Evolutionary conservation across 37 sponge, comb jelly and placozoan species (phyloP).

Genomic region (Aphrocallistes beatrix): DNA sequence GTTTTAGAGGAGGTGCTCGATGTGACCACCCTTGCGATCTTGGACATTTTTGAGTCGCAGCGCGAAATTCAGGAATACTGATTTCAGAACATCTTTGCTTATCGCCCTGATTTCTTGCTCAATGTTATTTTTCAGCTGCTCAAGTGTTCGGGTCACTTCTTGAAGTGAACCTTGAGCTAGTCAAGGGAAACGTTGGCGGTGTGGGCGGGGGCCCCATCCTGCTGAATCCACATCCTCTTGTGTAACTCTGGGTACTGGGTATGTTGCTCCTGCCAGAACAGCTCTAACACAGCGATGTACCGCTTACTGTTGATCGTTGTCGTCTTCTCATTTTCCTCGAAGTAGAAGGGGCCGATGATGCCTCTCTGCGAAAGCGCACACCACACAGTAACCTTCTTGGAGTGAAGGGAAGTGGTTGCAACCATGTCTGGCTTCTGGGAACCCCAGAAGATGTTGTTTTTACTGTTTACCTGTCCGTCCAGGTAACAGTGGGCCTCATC

Average conservation of each 20-base stretch:
- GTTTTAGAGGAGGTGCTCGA: no score
- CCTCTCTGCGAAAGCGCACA: neutral
- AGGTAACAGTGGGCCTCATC: neutral
- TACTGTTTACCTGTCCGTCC: neutral
- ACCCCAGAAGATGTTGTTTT: neutral
- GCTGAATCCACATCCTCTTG: neutral
- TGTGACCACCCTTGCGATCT: no score
- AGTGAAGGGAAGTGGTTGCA: neutral
- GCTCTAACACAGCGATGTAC: neutral
- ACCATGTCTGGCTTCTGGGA: neutral
- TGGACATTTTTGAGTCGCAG: no score
- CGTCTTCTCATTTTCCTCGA: neutral
- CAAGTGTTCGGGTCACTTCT: no score
- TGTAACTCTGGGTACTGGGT: neutral
- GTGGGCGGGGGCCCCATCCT: neutral
- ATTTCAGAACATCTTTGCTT: no score
- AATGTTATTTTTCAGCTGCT: no score
- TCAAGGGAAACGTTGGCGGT: no score
- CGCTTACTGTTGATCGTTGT: neutral
- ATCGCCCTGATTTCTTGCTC: no score
- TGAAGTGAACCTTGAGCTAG: no score
- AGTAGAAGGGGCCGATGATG: neutral
- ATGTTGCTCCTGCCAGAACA: neutral
- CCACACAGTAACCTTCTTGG: neutral
- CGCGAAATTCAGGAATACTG: no score